Evolutionary conservation across 2,888 invertebrate genomes (phyloP), one percentile per base, ranked within the genome.

Genomic region (Vanessa cardui): DNA sequence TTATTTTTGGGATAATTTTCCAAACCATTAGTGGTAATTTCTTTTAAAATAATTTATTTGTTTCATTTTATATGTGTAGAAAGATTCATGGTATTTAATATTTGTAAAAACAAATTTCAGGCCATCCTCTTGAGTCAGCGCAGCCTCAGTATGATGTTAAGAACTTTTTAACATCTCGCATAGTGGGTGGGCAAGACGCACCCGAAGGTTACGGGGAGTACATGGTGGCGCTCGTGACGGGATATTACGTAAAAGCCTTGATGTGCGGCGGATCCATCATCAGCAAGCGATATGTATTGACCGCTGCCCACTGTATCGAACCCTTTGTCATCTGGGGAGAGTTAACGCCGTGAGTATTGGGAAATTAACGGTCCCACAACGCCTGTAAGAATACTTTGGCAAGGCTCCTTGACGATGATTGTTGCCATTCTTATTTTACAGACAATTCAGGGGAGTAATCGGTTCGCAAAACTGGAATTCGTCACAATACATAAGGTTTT

Each of bases 301-400:
- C 88, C 0, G 89, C 89, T 1, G 89, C 89, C 1, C 89, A 90
- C 64, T 90, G 89, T 68, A 83, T 89, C 63, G 80, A 59, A 18
- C 47, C 78, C 0, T 82, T 33, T 56, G n/a, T 56, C 7, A 15
- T 33, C n/a, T 56, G 31, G 31, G 16, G 7, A 31, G 16, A 16
- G 2, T n/a, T 8, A 8, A n/a, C 2, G 16, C 7, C 18, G 47
- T n/a, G 16, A 16, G 18, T 33, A 39, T 26, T 56, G 8, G 9
- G 0, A 18, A 5, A 12, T 56, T 2, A 2, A 33, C 16, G 46
- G 45, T 6, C 16, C 45, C 21, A 21, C 9, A 21, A 21, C 18
- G 59, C 45, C 45, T 20, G 45, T 9, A 46, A 21, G 7, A 33
- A 21, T 7, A 21, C n/a, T 0, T 46, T 44, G 8, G 21, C 44